Conservation (phyloP, 2,888 invertebrate species). For the Temnothorax ravouxi region DNA sequence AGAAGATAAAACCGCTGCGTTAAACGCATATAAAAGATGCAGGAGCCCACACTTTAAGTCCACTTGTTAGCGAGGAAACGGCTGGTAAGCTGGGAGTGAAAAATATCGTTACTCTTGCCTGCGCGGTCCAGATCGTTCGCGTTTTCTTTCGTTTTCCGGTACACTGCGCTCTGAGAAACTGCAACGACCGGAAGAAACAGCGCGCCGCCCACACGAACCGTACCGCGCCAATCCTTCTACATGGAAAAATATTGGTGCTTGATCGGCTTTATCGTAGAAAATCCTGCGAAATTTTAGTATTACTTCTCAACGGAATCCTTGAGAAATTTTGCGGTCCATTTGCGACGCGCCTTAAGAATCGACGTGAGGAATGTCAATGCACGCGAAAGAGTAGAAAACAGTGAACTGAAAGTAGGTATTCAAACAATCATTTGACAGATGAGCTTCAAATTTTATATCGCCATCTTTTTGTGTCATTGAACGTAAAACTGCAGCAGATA, state of each 20-base stretch:
- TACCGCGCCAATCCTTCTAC: constrained; percentile 33
- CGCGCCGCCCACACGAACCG: constrained; percentile 28
- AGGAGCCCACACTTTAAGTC: constrained; percentile 64
- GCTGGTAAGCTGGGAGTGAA: constrained; percentile 59
- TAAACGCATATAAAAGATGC: constrained; percentile 63
- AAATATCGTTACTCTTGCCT: constrained; percentile 67
- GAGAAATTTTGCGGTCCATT: constrained; percentile 36
- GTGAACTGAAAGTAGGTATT: not conserved
- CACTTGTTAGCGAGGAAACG: constrained; percentile 66
- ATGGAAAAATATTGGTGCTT: constrained; percentile 37
- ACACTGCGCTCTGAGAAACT: constrained; percentile 57
- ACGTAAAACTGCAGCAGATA: not conserved
- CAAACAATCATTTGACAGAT: not conserved
- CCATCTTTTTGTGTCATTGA: not conserved
- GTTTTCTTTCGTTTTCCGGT: constrained; percentile 38
- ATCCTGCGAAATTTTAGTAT: constrained; percentile 43
- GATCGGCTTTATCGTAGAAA: constrained; percentile 47
- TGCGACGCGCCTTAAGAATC: not conserved
- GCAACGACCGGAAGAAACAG: constrained; percentile 53
- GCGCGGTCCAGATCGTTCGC: constrained; percentile 42
- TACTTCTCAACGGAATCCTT: constrained; percentile 3
- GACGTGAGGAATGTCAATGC: constrained; percentile 5
- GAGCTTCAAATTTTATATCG: not conserved
- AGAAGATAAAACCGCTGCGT: constrained; percentile 50
- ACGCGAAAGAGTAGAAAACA: not conserved